Evolutionary conservation across 2,113 vertebrate species (phyloP).

Genomic region (Pseudopipra pipra): DNA sequence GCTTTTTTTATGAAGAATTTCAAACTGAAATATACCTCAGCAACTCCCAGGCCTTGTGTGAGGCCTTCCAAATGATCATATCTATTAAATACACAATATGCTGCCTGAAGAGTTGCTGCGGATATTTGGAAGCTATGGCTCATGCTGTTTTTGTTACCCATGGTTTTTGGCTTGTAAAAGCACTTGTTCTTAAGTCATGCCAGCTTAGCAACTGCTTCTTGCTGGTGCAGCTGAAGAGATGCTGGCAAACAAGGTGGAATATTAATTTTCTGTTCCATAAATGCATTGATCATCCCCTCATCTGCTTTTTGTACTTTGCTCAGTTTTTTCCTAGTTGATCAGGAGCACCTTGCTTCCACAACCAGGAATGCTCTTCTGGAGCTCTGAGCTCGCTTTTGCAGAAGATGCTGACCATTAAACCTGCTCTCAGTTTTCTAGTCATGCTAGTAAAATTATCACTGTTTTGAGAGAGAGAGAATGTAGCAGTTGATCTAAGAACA

Average conservation of each 20-base stretch:
- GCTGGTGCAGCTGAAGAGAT: background rate
- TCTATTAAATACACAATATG: background rate
- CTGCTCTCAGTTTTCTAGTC: background rate
- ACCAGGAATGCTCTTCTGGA: background rate
- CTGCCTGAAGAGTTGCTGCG: background rate
- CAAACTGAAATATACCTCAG: background rate
- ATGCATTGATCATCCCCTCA: background rate
- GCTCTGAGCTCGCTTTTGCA: background rate
- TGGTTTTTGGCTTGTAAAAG: background rate
- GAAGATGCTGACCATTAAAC: background rate
- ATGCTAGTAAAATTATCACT: background rate
- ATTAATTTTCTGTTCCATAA: background rate
- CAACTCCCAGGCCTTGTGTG: rapidly evolving
- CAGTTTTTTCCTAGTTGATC: background rate
- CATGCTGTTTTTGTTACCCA: background rate
- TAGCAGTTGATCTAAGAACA: background rate
- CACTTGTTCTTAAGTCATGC: background rate
- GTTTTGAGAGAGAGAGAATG: background rate
- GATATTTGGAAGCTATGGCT: background rate
- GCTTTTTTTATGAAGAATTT: background rate
- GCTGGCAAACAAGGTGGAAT: background rate
- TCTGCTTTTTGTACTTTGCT: background rate
- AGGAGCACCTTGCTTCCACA: background rate
- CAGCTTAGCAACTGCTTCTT: background rate
- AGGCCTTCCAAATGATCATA: background rate